These are phyloP conservation scores for Vulpes vulpes DNA, from an alignment of 2,113 vertebrate species.

Conservation along the genomic window DNA sequence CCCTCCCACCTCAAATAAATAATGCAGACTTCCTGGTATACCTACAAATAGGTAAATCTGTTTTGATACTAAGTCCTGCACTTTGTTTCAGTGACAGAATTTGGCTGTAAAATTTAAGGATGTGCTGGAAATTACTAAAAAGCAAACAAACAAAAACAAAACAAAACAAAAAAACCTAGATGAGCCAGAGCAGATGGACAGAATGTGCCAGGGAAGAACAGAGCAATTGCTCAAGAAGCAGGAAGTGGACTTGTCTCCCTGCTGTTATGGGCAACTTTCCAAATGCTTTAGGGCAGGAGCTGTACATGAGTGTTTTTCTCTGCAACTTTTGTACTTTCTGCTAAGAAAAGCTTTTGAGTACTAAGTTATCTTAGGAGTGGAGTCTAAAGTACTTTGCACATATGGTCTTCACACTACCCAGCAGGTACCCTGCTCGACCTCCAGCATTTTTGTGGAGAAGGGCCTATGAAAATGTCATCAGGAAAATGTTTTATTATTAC, in stretches of 20 bases:
- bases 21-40: neutral
- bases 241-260: neutral
- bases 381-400: neutral
- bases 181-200: constrained; percentile 6
- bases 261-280: neutral
- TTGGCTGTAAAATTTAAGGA: constrained; percentile 9
- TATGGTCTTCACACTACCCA: neutral
- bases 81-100: neutral
- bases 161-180: neutral
- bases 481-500: neutral
- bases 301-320: neutral
- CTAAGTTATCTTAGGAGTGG: neutral
- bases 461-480: neutral
- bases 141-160: constrained; percentile 33
- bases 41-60: neutral
- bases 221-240: neutral
- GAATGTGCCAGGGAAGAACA: neutral
- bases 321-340: neutral
- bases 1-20: neutral
- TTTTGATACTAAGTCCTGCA: neutral
- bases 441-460: neutral
- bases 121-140: constrained; percentile 48
- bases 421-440: neutral
- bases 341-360: neutral
- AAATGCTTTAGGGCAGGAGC: neutral